Conservation (phyloP, 2,113 vertebrate species). For the Hyla sarda region DNA sequence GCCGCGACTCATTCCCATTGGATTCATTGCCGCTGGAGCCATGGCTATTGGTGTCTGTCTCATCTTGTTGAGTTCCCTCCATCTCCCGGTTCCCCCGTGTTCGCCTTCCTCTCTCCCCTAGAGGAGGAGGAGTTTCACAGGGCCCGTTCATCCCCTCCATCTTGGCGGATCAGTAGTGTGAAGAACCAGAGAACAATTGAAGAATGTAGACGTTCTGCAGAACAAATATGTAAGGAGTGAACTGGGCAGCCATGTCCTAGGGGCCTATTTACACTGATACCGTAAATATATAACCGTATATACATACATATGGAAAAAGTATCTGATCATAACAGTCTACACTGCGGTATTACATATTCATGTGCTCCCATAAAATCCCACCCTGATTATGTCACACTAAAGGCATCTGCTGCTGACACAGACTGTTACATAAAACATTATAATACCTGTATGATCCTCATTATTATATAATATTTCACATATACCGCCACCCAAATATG, state of each 20-base stretch:
- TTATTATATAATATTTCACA: background rate
- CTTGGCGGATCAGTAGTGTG: background rate
- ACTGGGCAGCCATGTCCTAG: too few relatives aligned
- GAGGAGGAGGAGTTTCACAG: constrained; percentile 21
- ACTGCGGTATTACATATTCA: background rate
- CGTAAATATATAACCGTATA: too few relatives aligned
- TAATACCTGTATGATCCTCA: background rate
- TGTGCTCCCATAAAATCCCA: background rate
- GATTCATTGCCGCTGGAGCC: constrained; percentile 89
- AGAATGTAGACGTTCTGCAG: constrained; percentile 22
- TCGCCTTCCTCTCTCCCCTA: constrained; percentile 6
- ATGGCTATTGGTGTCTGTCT: constrained; percentile 79
- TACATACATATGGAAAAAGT: too few relatives aligned
- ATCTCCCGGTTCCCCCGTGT: constrained; percentile 61
- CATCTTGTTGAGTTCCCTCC: constrained; percentile 73
- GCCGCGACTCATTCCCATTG: constrained; percentile 78
- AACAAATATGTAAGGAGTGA: background rate
- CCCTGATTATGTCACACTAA: background rate
- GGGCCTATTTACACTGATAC: too few relatives aligned
- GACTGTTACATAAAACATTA: background rate
- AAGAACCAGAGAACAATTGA: background rate
- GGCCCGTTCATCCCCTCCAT: constrained; percentile 34
- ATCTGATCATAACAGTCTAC: background rate
- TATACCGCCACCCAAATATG: background rate
- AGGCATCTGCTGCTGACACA: background rate